Evolutionary conservation across 2,888 invertebrate species (phyloP).

Genomic region (Ischnura elegans): DNA sequence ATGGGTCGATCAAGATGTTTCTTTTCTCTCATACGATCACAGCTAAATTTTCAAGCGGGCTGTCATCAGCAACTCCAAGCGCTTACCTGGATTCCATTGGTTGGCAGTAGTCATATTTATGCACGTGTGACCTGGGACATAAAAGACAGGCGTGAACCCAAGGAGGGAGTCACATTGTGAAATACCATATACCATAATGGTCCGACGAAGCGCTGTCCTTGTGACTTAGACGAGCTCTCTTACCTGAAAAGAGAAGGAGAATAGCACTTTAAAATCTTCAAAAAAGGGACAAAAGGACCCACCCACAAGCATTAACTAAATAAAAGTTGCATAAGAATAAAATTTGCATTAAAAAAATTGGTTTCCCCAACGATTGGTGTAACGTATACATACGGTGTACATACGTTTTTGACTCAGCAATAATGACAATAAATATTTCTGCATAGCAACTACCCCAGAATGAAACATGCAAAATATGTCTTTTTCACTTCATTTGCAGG

Average conservation of each 20-base stretch:
- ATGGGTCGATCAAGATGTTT: no score
- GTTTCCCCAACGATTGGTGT: no score
- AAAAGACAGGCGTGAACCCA: neutral
- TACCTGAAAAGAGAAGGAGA: conserved; percentile 5
- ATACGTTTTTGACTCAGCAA: no score
- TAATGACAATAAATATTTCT: no score
- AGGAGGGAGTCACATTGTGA: neutral
- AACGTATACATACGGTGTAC: no score
- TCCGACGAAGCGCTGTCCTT: neutral
- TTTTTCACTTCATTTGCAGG: no score
- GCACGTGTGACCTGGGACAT: neutral
- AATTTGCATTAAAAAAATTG: no score
- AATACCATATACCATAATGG: neutral
- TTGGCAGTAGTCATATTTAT: neutral
- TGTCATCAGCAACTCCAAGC: neutral
- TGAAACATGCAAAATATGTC: no score
- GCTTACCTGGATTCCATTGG: neutral
- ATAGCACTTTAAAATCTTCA: neutral
- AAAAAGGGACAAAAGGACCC: neutral
- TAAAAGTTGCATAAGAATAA: neutral
- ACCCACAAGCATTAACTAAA: neutral
- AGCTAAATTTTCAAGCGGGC: neutral
- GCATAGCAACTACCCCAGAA: no score
- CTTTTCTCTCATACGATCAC: no score
- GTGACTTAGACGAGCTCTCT: neutral